Conservation (phyloP, 2,888 invertebrate species). For the Plutella xylostella region DNA sequence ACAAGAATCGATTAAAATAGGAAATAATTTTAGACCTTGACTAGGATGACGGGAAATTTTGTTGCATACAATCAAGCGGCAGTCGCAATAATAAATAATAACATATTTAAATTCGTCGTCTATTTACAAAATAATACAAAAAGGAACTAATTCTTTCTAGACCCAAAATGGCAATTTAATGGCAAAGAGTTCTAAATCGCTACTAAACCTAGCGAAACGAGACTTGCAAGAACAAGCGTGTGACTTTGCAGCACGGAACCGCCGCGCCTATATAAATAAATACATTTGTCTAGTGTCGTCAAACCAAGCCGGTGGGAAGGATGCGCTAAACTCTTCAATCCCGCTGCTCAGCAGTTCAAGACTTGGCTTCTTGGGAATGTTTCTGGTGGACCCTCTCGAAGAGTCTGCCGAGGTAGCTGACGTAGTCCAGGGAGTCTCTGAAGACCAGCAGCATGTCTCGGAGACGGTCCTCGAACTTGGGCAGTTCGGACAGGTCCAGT, state of each 20-base stretch:
- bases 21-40: slow-evolving; percentile 63
- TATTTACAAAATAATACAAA: slow-evolving; percentile 50
- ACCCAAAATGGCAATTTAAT: slow-evolving; percentile 67
- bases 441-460: slow-evolving; percentile 37
- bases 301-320: not conserved
- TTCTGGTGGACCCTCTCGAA: slow-evolving; percentile 39
- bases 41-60: slow-evolving; percentile 64
- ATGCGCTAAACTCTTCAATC: not conserved
- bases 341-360: not conserved
- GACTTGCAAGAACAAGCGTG: slow-evolving; percentile 33
- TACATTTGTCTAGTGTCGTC: too few relatives aligned
- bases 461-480: slow-evolving; percentile 32
- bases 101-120: slow-evolving; percentile 46
- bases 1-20: slow-evolving; percentile 41
- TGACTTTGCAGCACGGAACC: slow-evolving; percentile 25
- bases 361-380: not conserved
- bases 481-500: slow-evolving; percentile 27
- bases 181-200: slow-evolving; percentile 50
- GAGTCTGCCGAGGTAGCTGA: slow-evolving; percentile 47
- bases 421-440: slow-evolving; percentile 50
- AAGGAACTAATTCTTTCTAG: slow-evolving; percentile 63
- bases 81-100: slow-evolving; percentile 54
- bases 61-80: slow-evolving; percentile 38
- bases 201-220: slow-evolving; percentile 29
- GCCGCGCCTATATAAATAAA: not conserved